Evolutionary conservation across 2,113 vertebrate species (phyloP).

Genomic region (Psephotus haematonotus): DNA sequence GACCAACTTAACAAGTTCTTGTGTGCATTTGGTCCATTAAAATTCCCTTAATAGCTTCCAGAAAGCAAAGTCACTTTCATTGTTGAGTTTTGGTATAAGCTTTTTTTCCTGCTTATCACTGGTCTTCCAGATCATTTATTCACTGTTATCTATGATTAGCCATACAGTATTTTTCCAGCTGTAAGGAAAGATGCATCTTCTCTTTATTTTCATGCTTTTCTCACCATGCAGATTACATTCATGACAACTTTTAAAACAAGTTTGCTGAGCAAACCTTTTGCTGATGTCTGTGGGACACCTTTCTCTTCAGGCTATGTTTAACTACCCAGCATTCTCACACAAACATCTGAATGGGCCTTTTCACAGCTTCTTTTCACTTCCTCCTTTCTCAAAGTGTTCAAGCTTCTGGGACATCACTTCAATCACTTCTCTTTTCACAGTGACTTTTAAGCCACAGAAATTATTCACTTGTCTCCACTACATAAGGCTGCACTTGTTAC

Average conservation of each 20-base stretch:
- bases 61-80: not conserved
- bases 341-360: not conserved
- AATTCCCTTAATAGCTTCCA: not conserved
- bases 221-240: not conserved
- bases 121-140: not conserved
- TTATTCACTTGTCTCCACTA: not conserved
- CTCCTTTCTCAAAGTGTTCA: not conserved
- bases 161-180: not conserved
- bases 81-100: not conserved
- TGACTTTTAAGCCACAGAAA: not conserved
- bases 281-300: not conserved
- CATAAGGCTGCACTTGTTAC: not conserved
- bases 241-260: not conserved
- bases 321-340: not conserved
- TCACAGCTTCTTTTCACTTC: not conserved
- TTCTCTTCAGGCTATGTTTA: not conserved
- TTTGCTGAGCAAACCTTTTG: not conserved
- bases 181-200: not conserved
- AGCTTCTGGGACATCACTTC: not conserved
- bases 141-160: not conserved
- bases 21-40: not conserved
- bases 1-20: not conserved
- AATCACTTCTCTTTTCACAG: not conserved
- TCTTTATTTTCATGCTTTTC: not conserved
- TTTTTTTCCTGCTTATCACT: not conserved